Percentiles rank a stretch among this genome's conserved stretches.
These are phyloP conservation scores for Dipus sagitta DNA, from an alignment of 2,797 vertebrate genomes.

Conservation along the genomic window DNA sequence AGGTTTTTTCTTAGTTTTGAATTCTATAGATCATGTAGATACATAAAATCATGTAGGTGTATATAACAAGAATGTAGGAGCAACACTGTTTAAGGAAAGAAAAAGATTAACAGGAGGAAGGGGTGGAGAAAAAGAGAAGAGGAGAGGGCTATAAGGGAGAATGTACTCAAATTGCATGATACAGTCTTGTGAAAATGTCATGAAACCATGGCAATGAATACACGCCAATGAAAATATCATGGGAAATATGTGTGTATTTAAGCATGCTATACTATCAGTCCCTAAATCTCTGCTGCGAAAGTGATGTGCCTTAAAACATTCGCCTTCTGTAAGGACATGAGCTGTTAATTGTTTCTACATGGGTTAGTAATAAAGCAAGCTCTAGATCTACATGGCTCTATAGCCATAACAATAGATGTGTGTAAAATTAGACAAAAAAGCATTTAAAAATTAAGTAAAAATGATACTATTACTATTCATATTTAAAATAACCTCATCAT, in stretches of 20 bases:
- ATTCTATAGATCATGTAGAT: not conserved
- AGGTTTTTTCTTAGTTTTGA: not conserved
- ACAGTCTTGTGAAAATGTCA: not conserved
- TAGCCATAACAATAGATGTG: not conserved
- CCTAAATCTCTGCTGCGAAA: constrained; percentile 13
- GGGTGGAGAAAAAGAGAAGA: not conserved
- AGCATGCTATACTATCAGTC: not conserved
- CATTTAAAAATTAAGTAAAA: not conserved
- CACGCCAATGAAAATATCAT: not conserved
- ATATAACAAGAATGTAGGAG: not conserved
- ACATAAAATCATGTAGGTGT: not conserved
- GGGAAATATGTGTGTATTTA: not conserved
- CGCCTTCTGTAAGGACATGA: constrained; percentile 19
- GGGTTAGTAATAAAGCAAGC: constrained; percentile 23
- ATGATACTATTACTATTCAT: not conserved
- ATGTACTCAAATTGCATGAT: not conserved
- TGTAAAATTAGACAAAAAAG: not conserved
- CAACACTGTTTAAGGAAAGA: not conserved
- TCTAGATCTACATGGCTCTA: not conserved
- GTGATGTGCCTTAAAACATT: not conserved
- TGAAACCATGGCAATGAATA: not conserved
- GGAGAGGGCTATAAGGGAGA: not conserved
- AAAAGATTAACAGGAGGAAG: not conserved
- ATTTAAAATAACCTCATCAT: not conserved
- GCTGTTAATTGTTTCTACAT: constrained; percentile 28